Base-by-base conservation (phyloP, 1,140 invertebrate genomes). In the Pachyrhynchus sulphureomaculatus region DNA sequence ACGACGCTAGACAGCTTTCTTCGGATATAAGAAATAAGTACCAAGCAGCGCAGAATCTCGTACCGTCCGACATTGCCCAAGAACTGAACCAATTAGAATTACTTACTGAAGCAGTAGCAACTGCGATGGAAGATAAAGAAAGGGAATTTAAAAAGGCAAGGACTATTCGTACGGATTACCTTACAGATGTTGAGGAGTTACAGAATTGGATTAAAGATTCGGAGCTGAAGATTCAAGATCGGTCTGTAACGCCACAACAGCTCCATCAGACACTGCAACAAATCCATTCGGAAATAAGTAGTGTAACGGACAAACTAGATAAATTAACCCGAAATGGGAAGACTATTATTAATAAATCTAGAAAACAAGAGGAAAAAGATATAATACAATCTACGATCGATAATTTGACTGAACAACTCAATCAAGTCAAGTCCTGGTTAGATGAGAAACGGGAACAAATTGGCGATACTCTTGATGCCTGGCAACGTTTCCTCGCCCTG, bases 401-500 rank as follows among this genome's bases (percentile, higher is more conserved):
- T 41, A 87, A 84, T 61, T 75, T 94, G 21, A 86, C 85, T 2
- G 89, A 91, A 23, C 91, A 94, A 73, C 78, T 95, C 70, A 80
- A 82, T 32, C 88, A 91, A 63, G 83, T 95, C 0, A 86, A 81
- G 65, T 82, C 82, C 42, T 88, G 86, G 83, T 75, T 94, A 47
- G 91, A 93, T 54, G 90, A 92, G 65, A 89, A 89, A 77, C 90
- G 88, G 71, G 85, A 88, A 66, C 83, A 91, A 71, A 86, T 96
- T 21, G 89, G 89, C 21, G 92, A 95, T 71, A 90, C 89, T 23
- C 81, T 94, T 63, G 92, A 95, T 69, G 88, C 93, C 9, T 93
- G 91, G 84, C 87, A 90, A 44, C 83, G 88, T 41, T 96, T 96
- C 82, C 81, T 94, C 51, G 84, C 89, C 45, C 81, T 94, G 37